phyloP scores from a whole-genome alignment of 2,797 vertebrate species.

The Enteromius paludinosus region DNA sequence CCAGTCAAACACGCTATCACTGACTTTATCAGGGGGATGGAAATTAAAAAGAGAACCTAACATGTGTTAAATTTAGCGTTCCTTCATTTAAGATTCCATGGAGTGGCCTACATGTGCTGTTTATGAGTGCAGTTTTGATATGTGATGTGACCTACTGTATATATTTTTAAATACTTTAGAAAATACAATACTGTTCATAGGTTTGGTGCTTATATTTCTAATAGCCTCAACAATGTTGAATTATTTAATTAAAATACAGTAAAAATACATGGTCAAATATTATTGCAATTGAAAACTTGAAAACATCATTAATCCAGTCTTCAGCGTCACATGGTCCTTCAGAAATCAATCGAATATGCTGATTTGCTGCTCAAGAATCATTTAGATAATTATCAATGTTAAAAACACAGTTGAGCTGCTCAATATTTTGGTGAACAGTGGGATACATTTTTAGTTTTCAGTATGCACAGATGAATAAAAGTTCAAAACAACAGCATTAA shows the following conservation, averaged over 20 bases:
- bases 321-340: neutral
- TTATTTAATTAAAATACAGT: neutral
- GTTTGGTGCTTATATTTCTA: neutral
- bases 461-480: neutral
- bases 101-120: neutral
- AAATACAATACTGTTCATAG: neutral
- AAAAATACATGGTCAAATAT: neutral
- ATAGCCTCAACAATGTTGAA: neutral
- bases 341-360: neutral
- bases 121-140: neutral
- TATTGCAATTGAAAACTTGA: neutral
- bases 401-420: neutral
- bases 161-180: too few relatives aligned
- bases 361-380: neutral
- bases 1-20: constrained; percentile 25
- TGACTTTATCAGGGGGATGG: constrained; percentile 43
- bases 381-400: neutral
- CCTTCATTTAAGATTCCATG: neutral
- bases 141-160: neutral
- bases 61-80: constrained; percentile 39
- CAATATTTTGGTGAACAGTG: neutral
- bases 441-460: neutral
- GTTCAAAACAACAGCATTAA: neutral
- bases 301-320: neutral
- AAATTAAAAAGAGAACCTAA: constrained; percentile 38